phyloP scores from a whole-genome alignment of 1,140 invertebrate genomes.

The Penaeus chinensis region DNA sequence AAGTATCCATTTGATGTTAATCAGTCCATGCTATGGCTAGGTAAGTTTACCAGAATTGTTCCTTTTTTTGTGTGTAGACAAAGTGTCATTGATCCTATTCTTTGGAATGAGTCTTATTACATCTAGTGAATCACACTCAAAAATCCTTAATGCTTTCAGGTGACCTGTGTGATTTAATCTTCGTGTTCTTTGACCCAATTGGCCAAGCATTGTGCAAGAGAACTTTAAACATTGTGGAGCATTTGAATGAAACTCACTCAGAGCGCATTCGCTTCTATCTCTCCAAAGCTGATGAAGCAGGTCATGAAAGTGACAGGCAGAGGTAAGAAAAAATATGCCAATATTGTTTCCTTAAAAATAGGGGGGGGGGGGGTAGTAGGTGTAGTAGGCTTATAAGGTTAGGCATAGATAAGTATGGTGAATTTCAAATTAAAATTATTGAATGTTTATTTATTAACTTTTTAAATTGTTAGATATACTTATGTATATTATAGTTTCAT shows the following conservation, averaged over 20 bases:
- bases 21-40: conserved; percentile 74
- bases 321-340: conserved; percentile 35
- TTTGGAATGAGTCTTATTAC: not conserved
- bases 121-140: not conserved
- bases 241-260: conserved; percentile 72
- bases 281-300: conserved; percentile 76
- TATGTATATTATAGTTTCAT: conserved; percentile 61
- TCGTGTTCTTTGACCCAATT: conserved; percentile 78
- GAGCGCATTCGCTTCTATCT: conserved; percentile 74
- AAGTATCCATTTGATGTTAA: conserved; percentile 78
- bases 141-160: conserved; percentile 62
- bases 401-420: not conserved
- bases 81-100: not conserved
- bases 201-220: conserved; percentile 76
- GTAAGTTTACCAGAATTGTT: conserved; percentile 59
- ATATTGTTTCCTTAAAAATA: too few species aligned
- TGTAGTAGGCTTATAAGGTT: not conserved
- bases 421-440: too few species aligned
- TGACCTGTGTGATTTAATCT: conserved; percentile 74
- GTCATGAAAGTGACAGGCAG: conserved; percentile 72
- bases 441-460: not conserved
- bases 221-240: conserved; percentile 74
- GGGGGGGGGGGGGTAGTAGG: too few species aligned
- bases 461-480: not conserved
- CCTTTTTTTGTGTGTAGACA: conserved; percentile 4